Base-by-base conservation (phyloP, 2,888 invertebrate genomes). In the Drosophila setosimentum region DNA sequence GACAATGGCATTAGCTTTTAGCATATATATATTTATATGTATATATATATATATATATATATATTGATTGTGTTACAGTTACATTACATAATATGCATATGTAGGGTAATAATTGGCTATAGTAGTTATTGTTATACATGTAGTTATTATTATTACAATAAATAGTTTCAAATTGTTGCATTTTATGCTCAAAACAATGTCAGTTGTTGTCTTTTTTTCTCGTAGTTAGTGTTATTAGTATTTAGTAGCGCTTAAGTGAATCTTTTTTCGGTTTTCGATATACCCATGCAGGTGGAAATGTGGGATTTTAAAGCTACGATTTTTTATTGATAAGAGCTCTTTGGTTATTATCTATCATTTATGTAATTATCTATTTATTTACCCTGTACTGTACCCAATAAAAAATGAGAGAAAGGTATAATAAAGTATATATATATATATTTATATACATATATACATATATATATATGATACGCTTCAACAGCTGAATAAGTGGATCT, bases 131-230 rank as follows among this genome's bases (percentile, higher is more conserved):
- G 51, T 58, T 68, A 51, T 68, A 37, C 27, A 33, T 67, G 30
- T 45, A 57, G 55, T 24, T 35, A 53, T 49, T 29, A 40, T 55
- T 40, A 32, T 58, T 45, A 24, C 32, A 49, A 32, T 35, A 40
- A 42, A 21, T 57, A 59, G 57, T 42, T 59, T 35, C 58, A 77
- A 63, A 37, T 76, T 67, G 50, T 61, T 71, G 71, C 65, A 64
- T 55, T 57, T 65, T 62, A 78, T 78, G 76, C 83, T 80, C 78
- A 77, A 82, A 83, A 74, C 70, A 83, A 72, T n/a, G 73, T 83
- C 70, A 69, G 49, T 68, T 73, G 32, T 60, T 66, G 57, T 66
- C 61, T 63, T 55, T 68, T 50, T 35, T 51, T 40, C n/a, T 74
- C 45, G 48, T 48, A 33, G 50, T 78, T 77, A 69, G 61, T 76